These are phyloP conservation scores for Xanthorhoe designata DNA, from an alignment of 2,888 invertebrate genomes.

Conservation along the genomic window DNA sequence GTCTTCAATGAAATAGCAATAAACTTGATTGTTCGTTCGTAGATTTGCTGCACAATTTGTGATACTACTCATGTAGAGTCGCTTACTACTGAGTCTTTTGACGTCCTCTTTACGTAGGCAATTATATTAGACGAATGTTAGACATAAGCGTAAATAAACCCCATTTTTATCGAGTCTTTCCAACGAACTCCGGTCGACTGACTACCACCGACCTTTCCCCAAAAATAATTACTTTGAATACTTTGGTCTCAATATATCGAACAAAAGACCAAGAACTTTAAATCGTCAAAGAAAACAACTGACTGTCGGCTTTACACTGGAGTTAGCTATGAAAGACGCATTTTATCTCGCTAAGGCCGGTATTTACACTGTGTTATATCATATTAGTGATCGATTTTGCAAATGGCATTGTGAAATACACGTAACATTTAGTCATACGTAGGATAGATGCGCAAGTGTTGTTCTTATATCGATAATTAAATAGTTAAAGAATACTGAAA, in stretches of 20 bases:
- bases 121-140: constrained; percentile 82
- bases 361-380: constrained; percentile 46
- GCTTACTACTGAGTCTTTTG: constrained; percentile 79
- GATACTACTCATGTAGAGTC: constrained; percentile 78
- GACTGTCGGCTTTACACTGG: not conserved
- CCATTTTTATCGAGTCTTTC: constrained; percentile 52
- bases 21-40: constrained; percentile 73
- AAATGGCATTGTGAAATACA: constrained; percentile 27
- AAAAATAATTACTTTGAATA: not conserved
- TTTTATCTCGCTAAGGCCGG: constrained; percentile 53
- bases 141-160: constrained; percentile 76
- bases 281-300: not conserved
- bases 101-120: constrained; percentile 81
- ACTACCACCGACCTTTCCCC: not conserved
- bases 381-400: constrained; percentile 40
- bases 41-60: constrained; percentile 78
- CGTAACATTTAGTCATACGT: constrained; percentile 39
- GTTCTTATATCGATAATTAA: constrained; percentile 37
- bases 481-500: constrained; percentile 40
- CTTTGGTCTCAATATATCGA: not conserved
- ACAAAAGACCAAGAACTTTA: not conserved
- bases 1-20: constrained; percentile 82
- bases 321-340: not conserved
- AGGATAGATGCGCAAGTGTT: constrained; percentile 42
- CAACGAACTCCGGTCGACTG: constrained; percentile 11